A percentile compares a stretch with the other conserved stretches of the same genome.
These are phyloP conservation scores for Gymnoscopelus microlampas DNA, from an alignment of 2,797 vertebrate species.

Conservation along the genomic window DNA sequence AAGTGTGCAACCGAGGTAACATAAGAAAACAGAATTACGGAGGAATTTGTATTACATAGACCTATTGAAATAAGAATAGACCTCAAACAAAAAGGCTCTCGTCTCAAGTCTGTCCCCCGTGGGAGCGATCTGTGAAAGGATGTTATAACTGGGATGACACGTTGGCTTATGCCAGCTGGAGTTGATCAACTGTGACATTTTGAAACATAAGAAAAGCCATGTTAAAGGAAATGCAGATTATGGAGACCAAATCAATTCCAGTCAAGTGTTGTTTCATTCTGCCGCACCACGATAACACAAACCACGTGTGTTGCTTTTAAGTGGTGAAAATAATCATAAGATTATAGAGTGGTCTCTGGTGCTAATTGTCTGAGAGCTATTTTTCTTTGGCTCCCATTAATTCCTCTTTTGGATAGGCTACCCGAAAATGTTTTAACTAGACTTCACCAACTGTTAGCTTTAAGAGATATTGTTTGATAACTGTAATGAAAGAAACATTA, in stretches of 20 bases:
- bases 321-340: constrained; percentile 80
- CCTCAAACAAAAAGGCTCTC: constrained; percentile 38
- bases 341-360: constrained; percentile 80
- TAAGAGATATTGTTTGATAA: constrained; percentile 69
- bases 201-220: constrained; percentile 67
- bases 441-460: constrained; percentile 74
- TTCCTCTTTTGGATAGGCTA: constrained; percentile 71
- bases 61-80: constrained; percentile 33
- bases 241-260: constrained; percentile 74
- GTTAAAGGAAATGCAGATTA: constrained; percentile 78
- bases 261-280: constrained; percentile 74
- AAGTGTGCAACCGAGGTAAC: constrained; percentile 7
- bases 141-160: constrained; percentile 62
- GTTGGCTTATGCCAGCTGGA: constrained; percentile 69
- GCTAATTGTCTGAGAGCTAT: constrained; percentile 81
- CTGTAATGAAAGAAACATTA: constrained; percentile 69
- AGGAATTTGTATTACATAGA: constrained; percentile 38
- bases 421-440: constrained; percentile 66
- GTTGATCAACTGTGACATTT: constrained; percentile 71
- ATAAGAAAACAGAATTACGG: background rate
- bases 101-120: constrained; percentile 37
- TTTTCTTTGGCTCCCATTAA: constrained; percentile 75
- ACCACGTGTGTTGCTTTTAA: constrained; percentile 81
- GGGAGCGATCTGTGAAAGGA: constrained; percentile 54
- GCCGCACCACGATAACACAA: constrained; percentile 69